These are phyloP conservation scores for Leptogaster cylindrica DNA, from an alignment of 2,888 invertebrate species.

Conservation along the genomic window DNA sequence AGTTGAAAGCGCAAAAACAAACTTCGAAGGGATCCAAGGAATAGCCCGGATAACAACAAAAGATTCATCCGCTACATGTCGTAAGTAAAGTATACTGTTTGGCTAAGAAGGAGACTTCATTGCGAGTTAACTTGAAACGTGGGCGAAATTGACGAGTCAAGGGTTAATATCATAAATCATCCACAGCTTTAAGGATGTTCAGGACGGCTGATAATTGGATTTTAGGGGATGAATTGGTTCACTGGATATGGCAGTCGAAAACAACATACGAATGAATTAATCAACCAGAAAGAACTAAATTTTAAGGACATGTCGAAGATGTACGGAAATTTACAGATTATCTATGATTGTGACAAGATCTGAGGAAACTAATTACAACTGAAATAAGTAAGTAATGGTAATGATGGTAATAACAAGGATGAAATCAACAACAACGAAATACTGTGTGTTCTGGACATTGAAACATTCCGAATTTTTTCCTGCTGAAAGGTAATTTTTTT, in stretches of 20 bases:
- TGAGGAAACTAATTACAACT: no score
- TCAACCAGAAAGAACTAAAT: no score
- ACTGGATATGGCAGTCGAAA: constrained; percentile 15
- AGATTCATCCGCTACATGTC: constrained; percentile 32
- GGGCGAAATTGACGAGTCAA: constrained; percentile 36
- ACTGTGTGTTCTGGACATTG: no score
- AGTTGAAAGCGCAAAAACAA: constrained; percentile 29
- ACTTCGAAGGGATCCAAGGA: constrained; percentile 37
- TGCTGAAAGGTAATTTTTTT: no score
- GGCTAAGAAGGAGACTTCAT: constrained; percentile 29
- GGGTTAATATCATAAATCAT: constrained; percentile 39
- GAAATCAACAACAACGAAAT: no score
- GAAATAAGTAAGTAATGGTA: no score
- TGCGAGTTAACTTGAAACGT: constrained; percentile 35
- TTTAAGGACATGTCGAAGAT: no score
- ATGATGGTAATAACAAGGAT: no score
- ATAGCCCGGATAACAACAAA: constrained; percentile 30
- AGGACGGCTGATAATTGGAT: constrained; percentile 40
- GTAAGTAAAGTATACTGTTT: constrained; percentile 18
- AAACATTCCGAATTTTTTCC: no score
- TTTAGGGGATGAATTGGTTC: constrained; percentile 32
- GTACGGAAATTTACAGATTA: no score
- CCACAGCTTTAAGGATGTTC: constrained; percentile 26
- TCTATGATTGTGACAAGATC: no score
- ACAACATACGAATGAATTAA: constrained; percentile 9